These are phyloP conservation scores for Phaethon lepturus DNA, from an alignment of 2,113 vertebrate genomes.

Conservation along the genomic window DNA sequence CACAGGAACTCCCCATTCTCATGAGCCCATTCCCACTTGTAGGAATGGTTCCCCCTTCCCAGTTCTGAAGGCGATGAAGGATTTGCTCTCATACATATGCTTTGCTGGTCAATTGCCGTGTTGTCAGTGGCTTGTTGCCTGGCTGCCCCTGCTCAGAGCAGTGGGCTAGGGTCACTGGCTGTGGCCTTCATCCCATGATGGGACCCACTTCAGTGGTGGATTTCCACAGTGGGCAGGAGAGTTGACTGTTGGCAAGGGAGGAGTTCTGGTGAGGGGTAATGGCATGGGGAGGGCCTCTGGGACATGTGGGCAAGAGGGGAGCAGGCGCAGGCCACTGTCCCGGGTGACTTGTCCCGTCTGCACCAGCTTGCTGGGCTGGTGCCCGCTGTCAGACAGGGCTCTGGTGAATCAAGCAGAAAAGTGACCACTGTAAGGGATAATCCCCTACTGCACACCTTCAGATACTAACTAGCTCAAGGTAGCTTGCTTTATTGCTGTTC, in stretches of 20 bases:
- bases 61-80: neutral
- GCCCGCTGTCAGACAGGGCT: neutral
- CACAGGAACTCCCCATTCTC: neutral
- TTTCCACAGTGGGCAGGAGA: neutral
- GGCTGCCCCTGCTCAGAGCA: neutral
- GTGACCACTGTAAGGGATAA: neutral
- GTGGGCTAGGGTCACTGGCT: neutral
- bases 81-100: neutral
- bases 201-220: neutral
- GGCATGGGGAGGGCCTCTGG: neutral
- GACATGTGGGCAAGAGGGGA: neutral
- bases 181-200: accelerated
- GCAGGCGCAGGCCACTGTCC: accelerated
- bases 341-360: accelerated
- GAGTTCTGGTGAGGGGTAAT: neutral
- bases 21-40: neutral
- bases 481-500: neutral
- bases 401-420: neutral
- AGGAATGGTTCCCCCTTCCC: neutral
- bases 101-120: neutral
- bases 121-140: neutral
- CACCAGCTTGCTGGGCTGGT: neutral
- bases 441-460: neutral
- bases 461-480: neutral
- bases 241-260: neutral